Evolutionary conservation across 2,797 vertebrate genomes (phyloP).

Genomic region (Hylomyscus alleni): DNA sequence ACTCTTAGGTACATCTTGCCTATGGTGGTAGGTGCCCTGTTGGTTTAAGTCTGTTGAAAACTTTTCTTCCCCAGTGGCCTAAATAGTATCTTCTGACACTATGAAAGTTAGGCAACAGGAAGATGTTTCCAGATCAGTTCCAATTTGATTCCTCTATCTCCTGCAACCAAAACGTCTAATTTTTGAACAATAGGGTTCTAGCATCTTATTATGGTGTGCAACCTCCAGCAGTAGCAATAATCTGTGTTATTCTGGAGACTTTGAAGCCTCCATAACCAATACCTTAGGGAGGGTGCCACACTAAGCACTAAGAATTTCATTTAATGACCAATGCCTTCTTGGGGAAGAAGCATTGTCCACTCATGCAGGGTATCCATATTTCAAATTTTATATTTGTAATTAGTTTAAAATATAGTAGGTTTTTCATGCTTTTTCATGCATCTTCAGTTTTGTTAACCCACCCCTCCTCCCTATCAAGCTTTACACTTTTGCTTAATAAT

Average conservation of each 20-base stretch:
- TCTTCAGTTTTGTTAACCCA: background rate
- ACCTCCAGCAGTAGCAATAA: background rate
- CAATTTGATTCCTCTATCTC: background rate
- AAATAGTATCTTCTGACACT: background rate
- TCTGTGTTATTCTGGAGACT: background rate
- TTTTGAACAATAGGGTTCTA: background rate
- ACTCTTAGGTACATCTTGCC: background rate
- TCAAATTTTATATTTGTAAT: background rate
- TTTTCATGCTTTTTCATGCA: background rate
- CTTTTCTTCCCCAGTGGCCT: background rate
- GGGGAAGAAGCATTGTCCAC: background rate
- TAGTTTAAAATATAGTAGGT: background rate
- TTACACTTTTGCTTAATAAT: conserved; percentile 8
- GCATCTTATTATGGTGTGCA: background rate
- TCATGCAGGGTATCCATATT: background rate
- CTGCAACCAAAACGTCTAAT: background rate
- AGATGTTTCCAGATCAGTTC: background rate
- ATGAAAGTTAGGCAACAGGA: background rate
- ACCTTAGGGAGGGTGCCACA: background rate
- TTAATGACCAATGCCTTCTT: background rate
- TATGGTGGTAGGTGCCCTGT: background rate
- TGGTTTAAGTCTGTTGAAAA: background rate
- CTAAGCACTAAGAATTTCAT: background rate
- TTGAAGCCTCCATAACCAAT: background rate
- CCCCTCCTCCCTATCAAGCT: background rate